Conservation (phyloP, 2,797 vertebrate genomes). For the Mus spretus region DNA sequence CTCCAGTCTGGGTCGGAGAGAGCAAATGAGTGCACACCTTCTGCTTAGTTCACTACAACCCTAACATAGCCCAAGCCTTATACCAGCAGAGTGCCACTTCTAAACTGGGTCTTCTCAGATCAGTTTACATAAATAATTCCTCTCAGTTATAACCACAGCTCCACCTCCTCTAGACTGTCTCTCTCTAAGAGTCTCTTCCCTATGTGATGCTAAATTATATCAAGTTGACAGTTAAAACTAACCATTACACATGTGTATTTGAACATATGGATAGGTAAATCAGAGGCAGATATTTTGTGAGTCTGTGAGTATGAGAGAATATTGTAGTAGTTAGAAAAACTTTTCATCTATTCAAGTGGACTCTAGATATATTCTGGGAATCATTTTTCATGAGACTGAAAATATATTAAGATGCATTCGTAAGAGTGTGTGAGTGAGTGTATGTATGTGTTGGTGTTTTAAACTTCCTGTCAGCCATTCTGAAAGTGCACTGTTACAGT, state of each 20-base stretch:
- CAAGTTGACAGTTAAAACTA: not conserved
- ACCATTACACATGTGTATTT: not conserved
- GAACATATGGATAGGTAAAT: not conserved
- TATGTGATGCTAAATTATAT: not conserved
- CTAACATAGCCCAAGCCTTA: not conserved
- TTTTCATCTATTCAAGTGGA: not conserved
- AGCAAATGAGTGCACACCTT: not conserved
- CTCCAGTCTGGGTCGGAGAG: not conserved
- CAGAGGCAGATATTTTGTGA: not conserved
- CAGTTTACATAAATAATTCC: not conserved
- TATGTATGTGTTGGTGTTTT: not conserved
- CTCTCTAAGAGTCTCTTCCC: not conserved
- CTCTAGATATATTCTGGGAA: conserved; percentile 4
- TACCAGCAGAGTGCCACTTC: not conserved
- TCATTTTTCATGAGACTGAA: conserved; percentile 42
- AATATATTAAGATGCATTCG: not conserved
- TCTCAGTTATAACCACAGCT: not conserved
- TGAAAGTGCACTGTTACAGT: not conserved
- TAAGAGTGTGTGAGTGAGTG: not conserved
- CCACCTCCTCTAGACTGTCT: not conserved
- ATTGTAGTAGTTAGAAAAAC: not conserved
- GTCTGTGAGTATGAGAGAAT: not conserved
- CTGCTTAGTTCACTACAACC: not conserved
- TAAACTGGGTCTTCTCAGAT: not conserved
- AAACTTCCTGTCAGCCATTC: conserved; percentile 6